phyloP scores from a whole-genome alignment of 2,888 invertebrate species.

The Brachyopa scutellaris region DNA sequence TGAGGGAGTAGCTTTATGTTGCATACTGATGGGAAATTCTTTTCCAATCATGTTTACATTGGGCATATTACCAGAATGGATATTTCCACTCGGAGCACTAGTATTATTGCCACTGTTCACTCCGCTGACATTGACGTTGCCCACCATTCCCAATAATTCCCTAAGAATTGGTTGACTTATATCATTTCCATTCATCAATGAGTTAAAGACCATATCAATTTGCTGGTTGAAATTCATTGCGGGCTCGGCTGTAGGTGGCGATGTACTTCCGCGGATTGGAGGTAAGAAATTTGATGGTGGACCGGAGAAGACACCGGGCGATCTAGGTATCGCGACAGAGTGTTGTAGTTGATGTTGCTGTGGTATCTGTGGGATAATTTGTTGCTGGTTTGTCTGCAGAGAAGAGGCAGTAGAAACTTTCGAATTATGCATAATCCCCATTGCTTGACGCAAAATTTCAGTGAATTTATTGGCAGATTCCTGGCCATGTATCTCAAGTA shows the following conservation, averaged over 20 bases:
- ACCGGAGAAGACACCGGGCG: conserved; percentile 32
- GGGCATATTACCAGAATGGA: conserved; percentile 23
- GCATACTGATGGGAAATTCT: conserved; percentile 47
- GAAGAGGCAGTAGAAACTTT: conserved; percentile 41
- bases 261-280: conserved; percentile 22
- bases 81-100: conserved; percentile 57
- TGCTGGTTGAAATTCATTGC: conserved; percentile 80
- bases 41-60: conserved; percentile 37
- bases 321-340: conserved; percentile 59
- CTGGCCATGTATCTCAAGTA: conserved; percentile 83
- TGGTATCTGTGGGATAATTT: conserved; percentile 70
- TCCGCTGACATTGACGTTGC: conserved; percentile 68
- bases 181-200: conserved; percentile 81
- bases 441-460: conserved; percentile 80
- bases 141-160: conserved; percentile 80
- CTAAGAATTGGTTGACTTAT: conserved; percentile 81
- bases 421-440: conserved; percentile 77
- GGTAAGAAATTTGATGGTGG: conserved; percentile 25
- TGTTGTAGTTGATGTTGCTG: conserved; percentile 73
- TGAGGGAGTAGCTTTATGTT: conserved; percentile 49
- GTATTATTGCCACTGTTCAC: conserved; percentile 48
- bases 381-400: conserved; percentile 63
- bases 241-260: conserved; percentile 75
- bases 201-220: conserved; percentile 81
- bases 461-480: conserved; percentile 84